Evolutionary conservation across 2,797 vertebrate species (phyloP).

Genomic region (Tokudaia tokunoshimensis): DNA sequence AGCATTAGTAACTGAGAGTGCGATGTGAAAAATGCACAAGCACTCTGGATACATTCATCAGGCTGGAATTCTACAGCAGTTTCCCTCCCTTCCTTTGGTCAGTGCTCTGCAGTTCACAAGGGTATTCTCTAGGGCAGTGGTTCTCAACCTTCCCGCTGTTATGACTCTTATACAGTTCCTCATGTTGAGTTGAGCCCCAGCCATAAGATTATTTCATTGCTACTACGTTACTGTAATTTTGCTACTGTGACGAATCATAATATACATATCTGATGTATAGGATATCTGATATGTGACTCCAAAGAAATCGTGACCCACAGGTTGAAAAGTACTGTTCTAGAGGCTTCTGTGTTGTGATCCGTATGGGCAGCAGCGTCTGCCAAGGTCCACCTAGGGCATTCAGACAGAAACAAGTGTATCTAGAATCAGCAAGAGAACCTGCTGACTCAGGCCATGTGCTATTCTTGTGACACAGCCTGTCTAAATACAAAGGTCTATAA

Average conservation of each 20-base stretch:
- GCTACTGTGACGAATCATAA: background rate
- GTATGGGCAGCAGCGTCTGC: slow-evolving; percentile 12
- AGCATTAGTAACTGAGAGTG: background rate
- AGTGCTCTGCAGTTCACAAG: slow-evolving; percentile 1
- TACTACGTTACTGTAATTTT: background rate
- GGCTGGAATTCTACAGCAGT: background rate
- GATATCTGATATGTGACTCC: background rate
- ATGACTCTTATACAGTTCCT: background rate
- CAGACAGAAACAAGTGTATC: slow-evolving; percentile 30
- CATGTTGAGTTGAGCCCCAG: background rate
- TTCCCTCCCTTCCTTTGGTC: background rate
- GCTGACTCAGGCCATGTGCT: background rate
- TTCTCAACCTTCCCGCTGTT: background rate
- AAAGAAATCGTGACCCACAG: background rate
- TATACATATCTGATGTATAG: background rate
- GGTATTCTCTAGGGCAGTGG: background rate
- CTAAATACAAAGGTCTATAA: background rate
- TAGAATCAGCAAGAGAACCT: background rate
- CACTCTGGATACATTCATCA: slow-evolving; percentile 23
- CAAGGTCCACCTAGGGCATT: slow-evolving; percentile 59
- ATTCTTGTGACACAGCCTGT: background rate
- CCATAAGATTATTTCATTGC: background rate
- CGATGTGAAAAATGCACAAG: slow-evolving; percentile 27
- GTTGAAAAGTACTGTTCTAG: background rate
- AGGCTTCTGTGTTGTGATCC: slow-evolving; percentile 60